Evolutionary conservation across 2,797 vertebrate species (phyloP), one percentile per base, ranked within the genome.

Genomic region (Cossypha polioptera): DNA sequence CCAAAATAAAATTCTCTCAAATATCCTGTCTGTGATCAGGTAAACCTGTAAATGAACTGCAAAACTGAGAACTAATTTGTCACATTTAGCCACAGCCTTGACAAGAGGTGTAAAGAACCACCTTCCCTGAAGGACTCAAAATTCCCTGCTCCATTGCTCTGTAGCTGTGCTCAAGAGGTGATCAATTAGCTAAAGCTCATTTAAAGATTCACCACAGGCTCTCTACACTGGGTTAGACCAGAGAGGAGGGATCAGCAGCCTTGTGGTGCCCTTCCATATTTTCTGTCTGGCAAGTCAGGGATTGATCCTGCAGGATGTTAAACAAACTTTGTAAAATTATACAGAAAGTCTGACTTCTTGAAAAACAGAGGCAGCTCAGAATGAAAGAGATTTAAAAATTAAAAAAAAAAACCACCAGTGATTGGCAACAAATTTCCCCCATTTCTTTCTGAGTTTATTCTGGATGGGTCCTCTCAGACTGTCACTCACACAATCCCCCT

Each of bases 11-110:
- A 73, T 31, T 40, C 14, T 16, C 35, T 66, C 40, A 25, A 35
- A 66, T 63, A 63, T 10, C 50, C 42, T 31, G 6, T 11, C 36
- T 75, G 15, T 48, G 69, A 20, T 75, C 63, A 78, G 17, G 18
- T 5, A 75, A 36, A 69, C 31, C 38, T 59, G 50, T 21, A 90
- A 91, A 75, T 24, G 22, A 68, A 29, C n/a, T 33, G 43, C 47
- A 78, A 93, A 90, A 51, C 24, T 38, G 16, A 77, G 33, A 67
- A 55, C 26, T 48, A 31, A 77, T 83, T 79, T 77, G 10, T 75
- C 35, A 45, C 50, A 29, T 75, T 91, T 66, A 72, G n/a, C 31
- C 79, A 45, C 9, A 67, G 54, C 9, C 29, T 74, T 61, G 26
- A 54, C 21, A 78, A 88, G 31, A 88, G 17, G 9, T 16, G 16